These are phyloP conservation scores for Habropoda laboriosa DNA, from an alignment of 1,140 invertebrate genomes.

Conservation along the genomic window DNA sequence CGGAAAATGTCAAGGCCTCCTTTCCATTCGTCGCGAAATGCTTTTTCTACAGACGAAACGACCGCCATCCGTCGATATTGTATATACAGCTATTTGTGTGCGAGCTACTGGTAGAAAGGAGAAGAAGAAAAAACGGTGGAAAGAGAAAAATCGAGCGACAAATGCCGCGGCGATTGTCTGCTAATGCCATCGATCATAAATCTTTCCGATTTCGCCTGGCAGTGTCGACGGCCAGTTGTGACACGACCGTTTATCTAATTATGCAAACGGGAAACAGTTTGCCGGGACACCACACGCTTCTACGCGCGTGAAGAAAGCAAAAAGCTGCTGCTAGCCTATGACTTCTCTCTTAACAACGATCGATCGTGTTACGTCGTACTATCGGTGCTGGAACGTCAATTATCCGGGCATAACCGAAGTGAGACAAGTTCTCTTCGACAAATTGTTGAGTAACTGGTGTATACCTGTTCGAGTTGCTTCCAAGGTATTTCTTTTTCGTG, in stretches of 20 bases:
- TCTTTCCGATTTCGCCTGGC: constrained; percentile 23
- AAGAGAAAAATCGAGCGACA: background rate
- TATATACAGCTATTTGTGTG: no score
- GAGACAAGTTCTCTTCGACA: background rate
- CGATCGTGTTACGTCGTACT: background rate
- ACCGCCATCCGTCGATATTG: background rate
- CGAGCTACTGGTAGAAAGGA: background rate
- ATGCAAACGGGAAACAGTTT: constrained; percentile 11
- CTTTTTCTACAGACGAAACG: constrained; percentile 44
- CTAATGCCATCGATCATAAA: constrained; percentile 40
- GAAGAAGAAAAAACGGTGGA: background rate
- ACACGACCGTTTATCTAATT: constrained; percentile 31
- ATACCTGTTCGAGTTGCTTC: background rate
- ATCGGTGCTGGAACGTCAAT: background rate
- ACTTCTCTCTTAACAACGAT: background rate
- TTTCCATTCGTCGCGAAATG: constrained; percentile 44
- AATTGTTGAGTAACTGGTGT: constrained; percentile 6
- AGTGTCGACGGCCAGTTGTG: background rate
- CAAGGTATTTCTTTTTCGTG: background rate
- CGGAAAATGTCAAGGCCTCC: constrained; percentile 58
- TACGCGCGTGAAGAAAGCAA: background rate
- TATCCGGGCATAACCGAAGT: background rate
- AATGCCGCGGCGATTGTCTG: constrained; percentile 22
- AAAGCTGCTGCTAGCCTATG: background rate
- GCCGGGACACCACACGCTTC: background rate